A percentile compares a stretch with the other conserved stretches of the same genome.
These are phyloP conservation scores for Shinisaurus crocodilurus DNA, from an alignment of 2,113 vertebrate genomes.

Conservation along the genomic window DNA sequence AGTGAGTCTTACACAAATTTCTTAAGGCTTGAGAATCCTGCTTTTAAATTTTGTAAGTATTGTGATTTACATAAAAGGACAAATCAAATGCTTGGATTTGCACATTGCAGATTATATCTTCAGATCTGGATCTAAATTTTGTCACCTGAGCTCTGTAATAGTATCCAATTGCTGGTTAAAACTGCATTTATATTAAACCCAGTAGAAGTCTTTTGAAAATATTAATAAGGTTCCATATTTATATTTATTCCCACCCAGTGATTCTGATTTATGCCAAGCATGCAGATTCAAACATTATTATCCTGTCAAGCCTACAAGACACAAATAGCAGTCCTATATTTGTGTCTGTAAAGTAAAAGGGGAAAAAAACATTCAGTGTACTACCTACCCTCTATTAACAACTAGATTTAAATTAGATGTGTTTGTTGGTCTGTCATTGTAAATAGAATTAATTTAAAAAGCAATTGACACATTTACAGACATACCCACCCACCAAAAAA, in stretches of 20 bases:
- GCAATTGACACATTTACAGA: too few relatives aligned
- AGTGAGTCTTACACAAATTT: slow-evolving; percentile 17
- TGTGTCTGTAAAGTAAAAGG: too few relatives aligned
- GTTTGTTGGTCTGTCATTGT: too few relatives aligned
- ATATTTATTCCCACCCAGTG: background rate
- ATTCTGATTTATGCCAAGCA: background rate
- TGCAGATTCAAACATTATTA: slow-evolving; percentile 14
- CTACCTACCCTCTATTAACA: too few relatives aligned
- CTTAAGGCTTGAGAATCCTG: slow-evolving; percentile 23
- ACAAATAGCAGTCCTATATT: too few relatives aligned
- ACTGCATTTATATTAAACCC: background rate
- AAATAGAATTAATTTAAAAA: too few relatives aligned
- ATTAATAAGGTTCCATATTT: slow-evolving; percentile 12
- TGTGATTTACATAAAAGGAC: slow-evolving; percentile 7
- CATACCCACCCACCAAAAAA: background rate
- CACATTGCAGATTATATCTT: slow-evolving; percentile 2
- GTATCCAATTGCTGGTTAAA: slow-evolving; percentile 6
- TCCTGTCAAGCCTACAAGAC: background rate
- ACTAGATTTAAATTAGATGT: too few relatives aligned
- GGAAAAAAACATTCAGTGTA: too few relatives aligned
- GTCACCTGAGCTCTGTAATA: background rate
- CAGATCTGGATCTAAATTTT: slow-evolving; percentile 7
- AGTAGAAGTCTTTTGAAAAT: background rate
- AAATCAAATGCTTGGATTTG: slow-evolving; percentile 28
- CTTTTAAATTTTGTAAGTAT: background rate